These are phyloP conservation scores for Xylota sylvarum DNA, from an alignment of 2,888 invertebrate species.

Conservation along the genomic window DNA sequence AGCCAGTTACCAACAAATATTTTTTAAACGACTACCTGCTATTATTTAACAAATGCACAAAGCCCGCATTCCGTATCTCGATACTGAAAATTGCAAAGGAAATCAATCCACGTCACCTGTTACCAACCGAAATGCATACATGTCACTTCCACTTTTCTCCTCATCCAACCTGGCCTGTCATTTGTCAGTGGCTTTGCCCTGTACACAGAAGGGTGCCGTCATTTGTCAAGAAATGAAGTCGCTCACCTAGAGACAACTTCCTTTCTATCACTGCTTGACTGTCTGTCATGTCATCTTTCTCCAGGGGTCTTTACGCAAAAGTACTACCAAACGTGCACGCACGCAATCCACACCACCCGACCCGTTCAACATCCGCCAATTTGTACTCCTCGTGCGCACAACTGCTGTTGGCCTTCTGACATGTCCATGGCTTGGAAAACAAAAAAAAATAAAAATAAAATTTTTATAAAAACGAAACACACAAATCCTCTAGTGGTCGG, in stretches of 20 bases:
- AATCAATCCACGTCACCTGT: slow-evolving; percentile 13
- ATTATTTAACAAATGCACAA: not conserved
- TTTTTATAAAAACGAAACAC: too few relatives aligned
- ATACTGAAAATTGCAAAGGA: not conserved
- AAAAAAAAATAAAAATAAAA: not conserved
- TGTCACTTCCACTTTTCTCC: slow-evolving; percentile 23
- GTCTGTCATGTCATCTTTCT: slow-evolving; percentile 65
- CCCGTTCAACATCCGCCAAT: slow-evolving; percentile 72
- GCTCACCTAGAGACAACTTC: slow-evolving; percentile 64
- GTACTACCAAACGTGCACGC: slow-evolving; percentile 36
- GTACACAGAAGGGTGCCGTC: slow-evolving; percentile 47
- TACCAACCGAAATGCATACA: slow-evolving; percentile 36
- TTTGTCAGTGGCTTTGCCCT: slow-evolving; percentile 53
- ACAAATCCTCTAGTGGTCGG: slow-evolving; percentile 33
- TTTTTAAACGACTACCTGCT: not conserved
- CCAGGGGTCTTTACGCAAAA: slow-evolving; percentile 52
- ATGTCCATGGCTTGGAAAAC: slow-evolving; percentile 57
- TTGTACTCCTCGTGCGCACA: slow-evolving; percentile 70
- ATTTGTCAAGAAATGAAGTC: slow-evolving; percentile 67
- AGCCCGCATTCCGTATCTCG: not conserved
- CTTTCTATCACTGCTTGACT: slow-evolving; percentile 63
- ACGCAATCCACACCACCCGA: slow-evolving; percentile 62
- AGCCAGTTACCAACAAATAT: too few relatives aligned
- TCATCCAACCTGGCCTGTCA: slow-evolving; percentile 43
- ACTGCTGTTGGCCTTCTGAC: slow-evolving; percentile 71